Percentiles rank a stretch among this genome's conserved stretches.
phyloP scores from a whole-genome alignment of 2,113 vertebrate genomes.

The Panurus biarmicus region DNA sequence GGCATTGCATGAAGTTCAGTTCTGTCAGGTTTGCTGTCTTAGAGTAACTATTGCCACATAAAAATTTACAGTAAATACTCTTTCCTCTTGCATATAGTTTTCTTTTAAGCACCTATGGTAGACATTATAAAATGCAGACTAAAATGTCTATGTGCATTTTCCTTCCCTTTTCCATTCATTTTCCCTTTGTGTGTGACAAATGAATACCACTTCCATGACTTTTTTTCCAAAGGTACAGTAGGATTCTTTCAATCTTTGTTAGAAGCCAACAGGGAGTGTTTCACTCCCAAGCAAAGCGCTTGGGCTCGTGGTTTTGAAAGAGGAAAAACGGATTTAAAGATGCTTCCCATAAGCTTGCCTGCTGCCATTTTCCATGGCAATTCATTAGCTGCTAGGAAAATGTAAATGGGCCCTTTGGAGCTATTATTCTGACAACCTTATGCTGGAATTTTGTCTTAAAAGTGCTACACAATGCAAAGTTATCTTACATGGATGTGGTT shows the following conservation, averaged over 20 bases:
- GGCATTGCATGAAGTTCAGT: neutral
- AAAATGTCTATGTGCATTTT: neutral
- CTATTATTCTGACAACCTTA: constrained; percentile 8
- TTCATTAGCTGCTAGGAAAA: constrained; percentile 24
- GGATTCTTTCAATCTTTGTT: neutral
- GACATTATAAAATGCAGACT: neutral
- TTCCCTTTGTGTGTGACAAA: neutral
- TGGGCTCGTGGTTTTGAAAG: neutral
- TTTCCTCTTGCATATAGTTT: neutral
- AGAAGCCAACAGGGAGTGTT: constrained; percentile 10
- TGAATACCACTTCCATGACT: neutral
- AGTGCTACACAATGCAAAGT: neutral
- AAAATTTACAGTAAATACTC: neutral
- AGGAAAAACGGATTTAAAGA: neutral
- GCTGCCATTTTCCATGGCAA: constrained; percentile 9
- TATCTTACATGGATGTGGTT: neutral
- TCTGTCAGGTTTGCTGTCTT: neutral
- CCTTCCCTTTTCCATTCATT: neutral
- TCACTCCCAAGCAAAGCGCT: neutral
- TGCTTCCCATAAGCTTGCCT: constrained; percentile 1
- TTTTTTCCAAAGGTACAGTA: neutral
- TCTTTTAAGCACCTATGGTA: neutral
- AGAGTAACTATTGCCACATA: neutral
- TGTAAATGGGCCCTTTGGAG: constrained; percentile 7
- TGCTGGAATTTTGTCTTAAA: constrained; percentile 28